Conservation (phyloP, 2,888 invertebrate genomes). For the Apamea anceps region DNA sequence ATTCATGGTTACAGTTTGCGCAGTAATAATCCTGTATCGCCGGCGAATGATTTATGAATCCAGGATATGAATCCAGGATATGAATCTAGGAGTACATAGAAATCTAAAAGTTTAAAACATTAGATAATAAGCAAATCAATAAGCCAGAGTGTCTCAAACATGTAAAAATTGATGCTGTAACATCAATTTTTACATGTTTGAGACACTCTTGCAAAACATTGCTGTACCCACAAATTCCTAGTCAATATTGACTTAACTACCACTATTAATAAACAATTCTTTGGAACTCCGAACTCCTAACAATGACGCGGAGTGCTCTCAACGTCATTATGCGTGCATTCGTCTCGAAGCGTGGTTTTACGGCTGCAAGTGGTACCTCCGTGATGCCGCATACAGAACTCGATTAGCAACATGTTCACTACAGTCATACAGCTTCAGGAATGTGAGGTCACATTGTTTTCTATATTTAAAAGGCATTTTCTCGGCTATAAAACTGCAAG, state of each 20-base stretch:
- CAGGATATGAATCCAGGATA: not conserved
- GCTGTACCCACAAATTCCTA: slow-evolving; percentile 22
- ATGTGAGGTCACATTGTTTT: slow-evolving; percentile 80
- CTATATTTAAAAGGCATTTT: slow-evolving; percentile 74
- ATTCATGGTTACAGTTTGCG: too few relatives aligned
- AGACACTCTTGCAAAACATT: slow-evolving; percentile 27
- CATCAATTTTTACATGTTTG: too few relatives aligned
- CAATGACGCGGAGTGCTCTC: slow-evolving; percentile 52
- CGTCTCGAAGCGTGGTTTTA: slow-evolving; percentile 74
- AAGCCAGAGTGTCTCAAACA: not conserved
- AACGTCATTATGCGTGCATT: slow-evolving; percentile 60
- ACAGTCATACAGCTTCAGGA: slow-evolving; percentile 77
- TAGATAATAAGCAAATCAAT: not conserved
- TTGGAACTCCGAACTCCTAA: slow-evolving; percentile 45
- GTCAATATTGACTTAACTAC: slow-evolving; percentile 47
- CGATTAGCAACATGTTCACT: slow-evolving; percentile 83
- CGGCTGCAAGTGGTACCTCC: slow-evolving; percentile 71
- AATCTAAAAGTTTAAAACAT: not conserved
- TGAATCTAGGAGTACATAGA: not conserved
- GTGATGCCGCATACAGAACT: slow-evolving; percentile 84
- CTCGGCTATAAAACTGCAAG: slow-evolving; percentile 68
- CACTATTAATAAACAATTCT: slow-evolving; percentile 48
- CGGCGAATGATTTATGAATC: not conserved
- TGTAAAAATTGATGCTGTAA: not conserved
- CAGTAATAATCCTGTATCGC: not conserved